Evolutionary conservation across 1,140 invertebrate genomes (phyloP), one percentile per base, ranked within the genome.

Genomic region (Nilaparvata lugens): DNA sequence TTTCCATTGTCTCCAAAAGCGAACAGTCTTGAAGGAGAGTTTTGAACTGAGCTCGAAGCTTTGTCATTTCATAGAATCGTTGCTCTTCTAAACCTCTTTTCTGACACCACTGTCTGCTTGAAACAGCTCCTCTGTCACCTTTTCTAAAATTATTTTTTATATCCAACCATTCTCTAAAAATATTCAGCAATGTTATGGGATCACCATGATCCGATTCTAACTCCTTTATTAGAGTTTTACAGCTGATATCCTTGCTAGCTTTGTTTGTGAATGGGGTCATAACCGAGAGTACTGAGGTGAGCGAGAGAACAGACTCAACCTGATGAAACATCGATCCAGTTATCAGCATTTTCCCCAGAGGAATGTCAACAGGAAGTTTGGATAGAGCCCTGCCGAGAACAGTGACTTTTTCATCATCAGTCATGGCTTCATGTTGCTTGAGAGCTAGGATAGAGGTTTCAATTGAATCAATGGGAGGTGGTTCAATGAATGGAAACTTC

Each of bases 321-420:
- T 91, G 88, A 56, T 91, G 81, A 54, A 97, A 95, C 25, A 96
- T 82, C 21, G 88, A 90, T 6, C 93, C 94, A 77, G 94, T 86
- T 14, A 98, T 89, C 16, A 98, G 76, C 84, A 98, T 97, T 79
- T 98, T 98, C 1, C 95, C 96, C 63, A 99, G 85, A 0, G 86
- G 83, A 52, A 98, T 87, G 73, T 99, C 96, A 13, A 98, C 93
- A 4, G 97, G 97, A 16, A 99, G 73, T 69, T 86, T 85, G 14
- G 94, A 82, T 40, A 99, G 74, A 58, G 93, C 87, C 72, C 86
- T 83, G 16, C 97, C 97, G 58, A 98, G 81, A 0, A 85, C 80
- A 4, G 96, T 98, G n/a, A 99, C 75, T 65, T 83, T 84, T 73
- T 95, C 90, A 69, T 91, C 86, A 19, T 85, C 79, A 4, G 83